These are phyloP conservation scores for Etheostoma cragini DNA, from an alignment of 2,113 vertebrate species.

Conservation along the genomic window DNA sequence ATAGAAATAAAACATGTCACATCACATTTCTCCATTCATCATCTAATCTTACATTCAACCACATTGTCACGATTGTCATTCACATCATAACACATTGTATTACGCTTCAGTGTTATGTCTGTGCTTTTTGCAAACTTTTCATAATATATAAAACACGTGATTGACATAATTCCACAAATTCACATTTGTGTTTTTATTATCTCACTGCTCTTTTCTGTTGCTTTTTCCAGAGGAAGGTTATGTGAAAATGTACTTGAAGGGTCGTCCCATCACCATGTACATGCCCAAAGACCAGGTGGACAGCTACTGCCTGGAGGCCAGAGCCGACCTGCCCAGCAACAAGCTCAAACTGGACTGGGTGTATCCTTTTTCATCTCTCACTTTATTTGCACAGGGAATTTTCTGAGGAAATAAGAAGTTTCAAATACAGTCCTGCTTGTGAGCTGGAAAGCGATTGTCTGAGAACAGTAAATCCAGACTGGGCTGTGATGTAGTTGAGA, in stretches of 20 bases:
- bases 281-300: constrained; percentile 98
- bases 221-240: constrained; percentile 96
- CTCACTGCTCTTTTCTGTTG: constrained; percentile 70
- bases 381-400: neutral
- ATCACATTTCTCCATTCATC: constrained; percentile 30
- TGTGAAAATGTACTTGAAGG: constrained; percentile 98
- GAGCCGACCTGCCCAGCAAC: constrained; percentile 91
- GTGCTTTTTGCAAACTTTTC: constrained; percentile 7
- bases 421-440: neutral
- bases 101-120: constrained; percentile 14
- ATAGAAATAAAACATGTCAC: neutral
- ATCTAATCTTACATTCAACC: constrained; percentile 25
- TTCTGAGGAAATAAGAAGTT: neutral
- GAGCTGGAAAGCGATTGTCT: constrained; percentile 9
- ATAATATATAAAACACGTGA: neutral
- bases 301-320: constrained; percentile 93
- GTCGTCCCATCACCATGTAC: constrained; percentile 97
- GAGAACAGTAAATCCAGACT: constrained; percentile 12
- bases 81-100: constrained; percentile 5
- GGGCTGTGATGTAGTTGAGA: constrained; percentile 20
- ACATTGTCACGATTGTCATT: constrained; percentile 27
- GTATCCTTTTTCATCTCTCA: constrained; percentile 90
- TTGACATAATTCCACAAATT: neutral
- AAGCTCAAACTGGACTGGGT: constrained; percentile 98
- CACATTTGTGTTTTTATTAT: neutral